Evolutionary conservation across 2,888 invertebrate species (phyloP).

Genomic region (Cybosia mesomella): DNA sequence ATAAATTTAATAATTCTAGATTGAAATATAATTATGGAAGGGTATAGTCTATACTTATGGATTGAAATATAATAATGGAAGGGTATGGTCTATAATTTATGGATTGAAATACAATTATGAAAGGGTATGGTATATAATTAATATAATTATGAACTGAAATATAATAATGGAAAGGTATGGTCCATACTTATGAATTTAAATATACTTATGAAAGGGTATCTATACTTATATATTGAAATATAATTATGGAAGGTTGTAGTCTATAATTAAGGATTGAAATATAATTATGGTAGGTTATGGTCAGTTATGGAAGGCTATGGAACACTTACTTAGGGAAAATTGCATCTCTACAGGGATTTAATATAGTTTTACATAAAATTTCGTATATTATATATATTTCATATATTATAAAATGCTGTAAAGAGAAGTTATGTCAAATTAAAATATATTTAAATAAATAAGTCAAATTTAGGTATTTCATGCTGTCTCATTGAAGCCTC

Average conservation of each 20-base stretch:
- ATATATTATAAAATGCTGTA: not conserved
- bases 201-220: too few relatives aligned
- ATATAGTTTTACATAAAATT: not conserved
- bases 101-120: not conserved
- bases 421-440: too few relatives aligned
- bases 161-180: not conserved
- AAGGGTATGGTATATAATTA: not conserved
- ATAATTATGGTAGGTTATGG: slow-evolving; percentile 2
- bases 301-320: too few relatives aligned
- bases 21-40: not conserved
- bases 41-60: not conserved
- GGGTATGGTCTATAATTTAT: not conserved
- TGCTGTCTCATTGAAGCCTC: not conserved
- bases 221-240: not conserved
- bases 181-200: too few relatives aligned
- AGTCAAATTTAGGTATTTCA: not conserved
- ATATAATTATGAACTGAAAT: not conserved
- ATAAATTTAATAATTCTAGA: not conserved
- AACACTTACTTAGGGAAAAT: not conserved
- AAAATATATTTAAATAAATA: too few relatives aligned
- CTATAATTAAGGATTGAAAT: not conserved
- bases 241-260: slow-evolving; percentile 3
- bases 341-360: not conserved
- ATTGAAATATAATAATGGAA: not conserved
- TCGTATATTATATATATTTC: too few relatives aligned